Conservation (phyloP, 2,113 vertebrate species). For the Synodontis membranacea region DNA sequence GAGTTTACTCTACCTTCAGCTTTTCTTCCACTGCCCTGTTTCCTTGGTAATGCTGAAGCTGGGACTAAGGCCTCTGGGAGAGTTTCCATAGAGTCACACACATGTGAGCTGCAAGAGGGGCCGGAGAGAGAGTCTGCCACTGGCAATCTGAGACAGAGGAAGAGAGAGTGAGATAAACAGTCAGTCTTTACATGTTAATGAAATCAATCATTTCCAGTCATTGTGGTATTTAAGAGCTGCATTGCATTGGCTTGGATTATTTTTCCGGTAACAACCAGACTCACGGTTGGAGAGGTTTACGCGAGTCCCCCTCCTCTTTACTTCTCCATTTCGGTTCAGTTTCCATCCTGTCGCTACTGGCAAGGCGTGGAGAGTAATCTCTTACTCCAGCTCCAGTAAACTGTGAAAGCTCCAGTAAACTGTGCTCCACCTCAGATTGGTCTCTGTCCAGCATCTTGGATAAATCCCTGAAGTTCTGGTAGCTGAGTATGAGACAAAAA, state of each 20-base stretch:
- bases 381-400: neutral
- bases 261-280: conserved; percentile 49
- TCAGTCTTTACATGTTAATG: neutral
- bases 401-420: neutral
- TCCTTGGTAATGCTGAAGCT: conserved; percentile 6
- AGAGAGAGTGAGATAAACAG: neutral
- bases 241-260: neutral
- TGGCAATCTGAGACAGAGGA: conserved; percentile 47
- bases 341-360: neutral
- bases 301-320: neutral
- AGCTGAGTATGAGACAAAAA: conserved; percentile 61
- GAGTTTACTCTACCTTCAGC: neutral
- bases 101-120: conserved; percentile 6
- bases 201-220: neutral
- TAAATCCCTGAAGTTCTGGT: conserved; percentile 71
- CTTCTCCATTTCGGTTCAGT: neutral
- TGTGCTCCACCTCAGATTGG: conserved; percentile 25
- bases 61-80: neutral
- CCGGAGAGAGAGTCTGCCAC: conserved; percentile 27
- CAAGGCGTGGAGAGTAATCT: conserved; percentile 10
- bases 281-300: conserved; percentile 60
- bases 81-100: conserved; percentile 40
- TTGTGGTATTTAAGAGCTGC: neutral
- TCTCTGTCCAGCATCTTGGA: conserved; percentile 55
- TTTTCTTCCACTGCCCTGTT: neutral